These are phyloP conservation scores for Heliconius eleuchia DNA, from an alignment of 1,140 invertebrate species.

Conservation along the genomic window DNA sequence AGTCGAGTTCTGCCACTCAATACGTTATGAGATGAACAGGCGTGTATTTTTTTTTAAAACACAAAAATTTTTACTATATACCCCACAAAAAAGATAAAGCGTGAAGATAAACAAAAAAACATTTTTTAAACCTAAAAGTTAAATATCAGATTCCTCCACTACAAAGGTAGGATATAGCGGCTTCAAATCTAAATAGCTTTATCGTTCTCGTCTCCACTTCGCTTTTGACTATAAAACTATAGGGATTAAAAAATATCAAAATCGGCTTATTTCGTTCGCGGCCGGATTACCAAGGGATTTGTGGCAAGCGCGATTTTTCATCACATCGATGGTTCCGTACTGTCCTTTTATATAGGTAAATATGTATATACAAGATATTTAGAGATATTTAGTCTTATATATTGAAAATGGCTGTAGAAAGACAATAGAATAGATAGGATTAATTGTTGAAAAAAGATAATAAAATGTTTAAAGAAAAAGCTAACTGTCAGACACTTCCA, in stretches of 20 bases:
- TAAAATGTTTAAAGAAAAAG: no score
- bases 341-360: background rate
- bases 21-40: no score
- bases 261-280: slow-evolving; percentile 17
- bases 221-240: slow-evolving; percentile 25
- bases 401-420: background rate
- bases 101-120: background rate
- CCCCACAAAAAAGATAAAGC: background rate
- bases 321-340: slow-evolving; percentile 19
- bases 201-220: background rate
- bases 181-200: slow-evolving; percentile 14
- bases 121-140: slow-evolving; percentile 13
- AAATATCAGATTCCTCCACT: background rate
- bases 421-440: background rate
- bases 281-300: slow-evolving; percentile 21
- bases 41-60: no score
- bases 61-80: background rate
- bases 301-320: slow-evolving; percentile 10
- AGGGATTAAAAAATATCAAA: slow-evolving; percentile 27
- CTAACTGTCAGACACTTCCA: no score
- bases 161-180: slow-evolving; percentile 11
- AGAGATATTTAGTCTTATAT: background rate
- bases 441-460: background rate
- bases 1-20: no score
- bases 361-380: background rate